Conservation (phyloP, 2,888 invertebrate genomes). For the Mellilla xanthometata region DNA sequence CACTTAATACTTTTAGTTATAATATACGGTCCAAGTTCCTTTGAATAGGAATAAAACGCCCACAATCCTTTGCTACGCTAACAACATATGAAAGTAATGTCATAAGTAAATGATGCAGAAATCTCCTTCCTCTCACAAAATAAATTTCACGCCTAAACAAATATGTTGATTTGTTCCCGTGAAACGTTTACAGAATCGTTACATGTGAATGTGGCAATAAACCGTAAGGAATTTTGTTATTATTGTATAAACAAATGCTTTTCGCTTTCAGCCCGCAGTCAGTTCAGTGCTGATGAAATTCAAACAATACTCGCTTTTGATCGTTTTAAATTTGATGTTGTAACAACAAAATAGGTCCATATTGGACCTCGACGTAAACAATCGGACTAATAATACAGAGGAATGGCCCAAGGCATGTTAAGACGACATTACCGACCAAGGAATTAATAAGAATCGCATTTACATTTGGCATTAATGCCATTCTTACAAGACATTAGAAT, state of each 20-base stretch:
- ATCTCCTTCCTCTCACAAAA: too few relatives aligned
- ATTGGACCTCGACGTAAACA: slow-evolving; percentile 16
- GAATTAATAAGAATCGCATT: slow-evolving; percentile 19
- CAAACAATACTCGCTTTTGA: slow-evolving; percentile 18
- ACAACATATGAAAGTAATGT: too few relatives aligned
- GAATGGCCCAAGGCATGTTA: slow-evolving; percentile 12
- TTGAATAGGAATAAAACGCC: too few relatives aligned
- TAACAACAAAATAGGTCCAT: slow-evolving; percentile 13
- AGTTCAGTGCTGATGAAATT: slow-evolving; percentile 16
- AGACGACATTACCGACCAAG: slow-evolving; percentile 17
- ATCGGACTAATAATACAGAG: slow-evolving; percentile 19
- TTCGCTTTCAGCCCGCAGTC: not conserved
- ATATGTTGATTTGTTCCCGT: not conserved
- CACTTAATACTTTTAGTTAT: too few relatives aligned
- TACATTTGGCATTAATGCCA: slow-evolving; percentile 9
- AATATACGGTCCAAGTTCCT: too few relatives aligned
- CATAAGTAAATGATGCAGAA: too few relatives aligned
- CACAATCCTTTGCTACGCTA: too few relatives aligned
- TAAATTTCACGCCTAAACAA: too few relatives aligned
- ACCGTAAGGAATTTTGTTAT: slow-evolving; percentile 1
- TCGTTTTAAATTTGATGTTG: slow-evolving; percentile 16
- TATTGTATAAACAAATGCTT: slow-evolving; percentile 1
- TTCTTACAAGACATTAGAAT: slow-evolving; percentile 22
- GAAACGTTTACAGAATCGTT: too few relatives aligned
- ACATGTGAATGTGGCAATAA: not conserved